Evolutionary conservation across 2,113 vertebrate species (phyloP).

Genomic region (Zosterops hypoxanthus): DNA sequence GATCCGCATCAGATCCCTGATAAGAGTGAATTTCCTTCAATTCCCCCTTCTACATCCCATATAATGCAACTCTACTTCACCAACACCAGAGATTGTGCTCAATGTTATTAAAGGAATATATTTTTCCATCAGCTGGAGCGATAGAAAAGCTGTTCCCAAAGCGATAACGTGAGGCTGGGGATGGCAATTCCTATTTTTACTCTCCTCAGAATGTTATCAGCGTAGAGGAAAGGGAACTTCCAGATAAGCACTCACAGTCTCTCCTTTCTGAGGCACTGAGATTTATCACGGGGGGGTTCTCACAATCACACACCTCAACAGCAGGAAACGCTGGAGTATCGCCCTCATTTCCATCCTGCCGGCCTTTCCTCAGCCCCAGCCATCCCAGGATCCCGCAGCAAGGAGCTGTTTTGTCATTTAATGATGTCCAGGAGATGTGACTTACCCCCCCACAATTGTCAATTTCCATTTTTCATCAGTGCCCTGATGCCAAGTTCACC

Average conservation of each 20-base stretch:
- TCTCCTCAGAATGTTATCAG: background rate
- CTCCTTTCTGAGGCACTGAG: background rate
- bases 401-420: accelerated
- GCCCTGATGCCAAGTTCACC: background rate
- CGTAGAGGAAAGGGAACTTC: background rate
- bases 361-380: background rate
- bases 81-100: background rate
- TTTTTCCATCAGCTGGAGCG: background rate
- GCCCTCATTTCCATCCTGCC: background rate
- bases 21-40: background rate
- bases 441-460: accelerated
- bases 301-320: background rate
- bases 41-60: background rate
- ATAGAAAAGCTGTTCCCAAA: background rate
- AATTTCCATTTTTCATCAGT: too few relatives aligned
- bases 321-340: background rate
- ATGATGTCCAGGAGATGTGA: accelerated
- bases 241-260: background rate
- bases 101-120: background rate
- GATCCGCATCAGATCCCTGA: background rate
- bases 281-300: background rate
- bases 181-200: background rate
- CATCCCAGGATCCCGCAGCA: background rate
- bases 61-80: background rate
- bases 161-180: background rate